phyloP scores from a whole-genome alignment of 1,140 invertebrate genomes.

The Brachionus paranguensis region DNA sequence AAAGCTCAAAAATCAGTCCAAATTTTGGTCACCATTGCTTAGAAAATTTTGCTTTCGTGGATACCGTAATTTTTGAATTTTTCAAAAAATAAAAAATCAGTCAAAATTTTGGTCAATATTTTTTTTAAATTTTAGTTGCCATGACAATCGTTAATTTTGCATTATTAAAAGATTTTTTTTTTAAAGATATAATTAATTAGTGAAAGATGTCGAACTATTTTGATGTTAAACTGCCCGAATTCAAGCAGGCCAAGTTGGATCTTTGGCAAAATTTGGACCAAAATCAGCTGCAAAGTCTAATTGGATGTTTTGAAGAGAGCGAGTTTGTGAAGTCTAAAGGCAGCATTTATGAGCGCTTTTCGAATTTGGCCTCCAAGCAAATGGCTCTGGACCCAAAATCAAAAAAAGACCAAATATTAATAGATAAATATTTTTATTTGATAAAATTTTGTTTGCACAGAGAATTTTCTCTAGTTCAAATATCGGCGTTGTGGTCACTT shows the following conservation, averaged over 20 bases:
- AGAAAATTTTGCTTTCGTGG: no score
- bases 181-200: background rate
- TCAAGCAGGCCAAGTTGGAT: background rate
- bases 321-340: background rate
- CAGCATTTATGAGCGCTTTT: background rate
- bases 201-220: conserved; percentile 25
- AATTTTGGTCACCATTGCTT: no score
- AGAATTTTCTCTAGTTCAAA: background rate
- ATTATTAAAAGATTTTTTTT: background rate
- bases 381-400: background rate
- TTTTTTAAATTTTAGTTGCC: no score
- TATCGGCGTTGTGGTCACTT: background rate
- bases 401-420: conserved; percentile 3
- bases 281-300: background rate
- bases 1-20: no score
- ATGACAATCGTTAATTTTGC: background rate
- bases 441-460: background rate
- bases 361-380: background rate
- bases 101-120: no score
- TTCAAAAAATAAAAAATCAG: no score
- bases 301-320: background rate
- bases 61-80: no score
- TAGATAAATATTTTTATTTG: conserved; percentile 35
- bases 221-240: background rate
- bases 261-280: background rate